Base-by-base conservation (phyloP, 2,113 vertebrate genomes). In the Lipophrys pholis region DNA sequence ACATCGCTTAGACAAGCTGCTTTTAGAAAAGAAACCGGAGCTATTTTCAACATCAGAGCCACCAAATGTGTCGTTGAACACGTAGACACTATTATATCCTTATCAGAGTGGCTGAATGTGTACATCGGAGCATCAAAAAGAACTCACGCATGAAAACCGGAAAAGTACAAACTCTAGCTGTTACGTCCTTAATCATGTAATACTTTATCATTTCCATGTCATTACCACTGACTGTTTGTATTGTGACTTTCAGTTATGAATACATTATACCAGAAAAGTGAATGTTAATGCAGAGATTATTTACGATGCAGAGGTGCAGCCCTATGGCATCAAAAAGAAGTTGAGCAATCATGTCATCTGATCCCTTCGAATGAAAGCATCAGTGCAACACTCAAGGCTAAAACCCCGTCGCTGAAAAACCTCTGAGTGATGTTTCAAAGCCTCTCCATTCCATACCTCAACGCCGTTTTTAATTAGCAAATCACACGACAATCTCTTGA, bases 301-400 rank as follows among this genome's bases (percentile, higher is more conserved):
- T 69, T 53, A 50, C 14, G 60, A 64, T 46, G 30, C 21, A 40
- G 21, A 17, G 63, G 40, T 12, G 16, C 56, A 74, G 39, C 42
- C 45, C 58, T 17, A 48, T 64, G 36, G 74, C 49, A 59, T 48
- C 11, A 57, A 53, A 67, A 61, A 57, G 51, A 58, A 67, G 50
- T n/a, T 65, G 30, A 66, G 69, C 54, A 83, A 75, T 78, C 74
- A 75, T 76, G 70, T 83, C 74, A 73, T 53, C 59, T 66, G 76
- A 76, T 56, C 55, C 52, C 35, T 69, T 64, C 66, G 76, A 81
- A 73, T 79, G 38, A 78, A 59, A 70, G 51, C 14, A 40, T 21
- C 10, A 55, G 57, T 76, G 51, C 73, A 69, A 62, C 70, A 56
- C 73, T 76, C 16, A 42, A 50, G 68, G 83, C 64, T 67, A 67